A percentile compares a stretch with the other conserved stretches of the same genome.
Evolutionary conservation across 2,888 invertebrate species (phyloP).

Genomic region (Octodonta nipae): DNA sequence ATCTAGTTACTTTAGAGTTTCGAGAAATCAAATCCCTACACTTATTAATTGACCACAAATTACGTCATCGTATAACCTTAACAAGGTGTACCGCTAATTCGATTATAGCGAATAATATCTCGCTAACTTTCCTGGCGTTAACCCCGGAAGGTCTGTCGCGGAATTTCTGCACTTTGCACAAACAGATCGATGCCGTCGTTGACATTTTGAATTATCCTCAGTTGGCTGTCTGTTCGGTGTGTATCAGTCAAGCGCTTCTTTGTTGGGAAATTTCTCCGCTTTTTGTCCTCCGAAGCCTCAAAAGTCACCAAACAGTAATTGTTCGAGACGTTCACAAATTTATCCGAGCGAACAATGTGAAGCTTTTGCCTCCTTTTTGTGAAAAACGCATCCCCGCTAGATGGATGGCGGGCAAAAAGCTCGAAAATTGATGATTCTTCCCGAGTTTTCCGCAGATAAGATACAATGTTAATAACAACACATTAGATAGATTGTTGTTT

Average conservation of each 20-base stretch:
- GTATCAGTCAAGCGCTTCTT: constrained; percentile 18
- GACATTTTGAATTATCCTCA: constrained; percentile 23
- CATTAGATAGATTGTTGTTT: constrained; percentile 10
- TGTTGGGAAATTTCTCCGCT: constrained; percentile 13
- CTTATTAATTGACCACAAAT: no score
- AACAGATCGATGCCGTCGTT: constrained; percentile 21
- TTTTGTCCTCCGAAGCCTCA: constrained; percentile 15
- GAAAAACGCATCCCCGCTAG: constrained; percentile 3
- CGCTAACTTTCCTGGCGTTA: no score
- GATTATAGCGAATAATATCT: no score
- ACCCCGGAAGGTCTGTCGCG: no score
- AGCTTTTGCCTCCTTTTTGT: constrained; percentile 10
- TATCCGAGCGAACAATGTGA: constrained; percentile 13
- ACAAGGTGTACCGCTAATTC: no score
- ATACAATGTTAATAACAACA: constrained; percentile 13
- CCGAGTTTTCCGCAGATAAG: constrained; percentile 8
- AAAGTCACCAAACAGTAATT: constrained; percentile 20
- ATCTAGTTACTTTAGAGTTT: no score
- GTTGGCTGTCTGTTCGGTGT: constrained; percentile 21
- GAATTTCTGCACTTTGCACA: no score
- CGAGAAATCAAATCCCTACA: no score
- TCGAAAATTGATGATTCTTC: constrained; percentile 13
- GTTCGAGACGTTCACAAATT: constrained; percentile 21
- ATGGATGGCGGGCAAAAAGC: constrained; percentile 7
- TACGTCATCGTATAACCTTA: no score